Base-by-base conservation (phyloP, 2,113 vertebrate genomes). In the Conger conger region DNA sequence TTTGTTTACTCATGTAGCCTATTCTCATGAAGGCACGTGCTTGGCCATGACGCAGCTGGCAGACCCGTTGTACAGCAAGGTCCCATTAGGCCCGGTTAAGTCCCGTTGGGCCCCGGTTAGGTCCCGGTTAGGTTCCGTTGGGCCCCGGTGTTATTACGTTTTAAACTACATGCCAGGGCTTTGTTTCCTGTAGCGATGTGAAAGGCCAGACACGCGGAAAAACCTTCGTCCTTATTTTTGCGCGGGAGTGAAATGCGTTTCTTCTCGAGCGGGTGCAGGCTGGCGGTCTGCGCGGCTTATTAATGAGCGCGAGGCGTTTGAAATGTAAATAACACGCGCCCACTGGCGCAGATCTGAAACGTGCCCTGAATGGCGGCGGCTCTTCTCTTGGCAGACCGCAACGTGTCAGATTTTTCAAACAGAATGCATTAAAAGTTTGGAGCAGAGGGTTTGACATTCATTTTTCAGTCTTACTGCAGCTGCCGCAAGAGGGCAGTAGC, bases 291-390 rank as follows among this genome's bases (percentile, higher is more conserved):
- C 57, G 81, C 76, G 84, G 86, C 89, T 92, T 92, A 92, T 92
- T 90, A 91, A 91, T 89, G 87, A 94, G 83, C 80, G 86, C 79
- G 42, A 60, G 85, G 83, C 84, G 90, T 93, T 92, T 93, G 90
- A 93, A 91, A 92, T 93, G 92, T 87, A 92, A 93, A 93, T 92
- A 82, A 5, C 4, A 37, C 15, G n/a, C 35, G 11, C 88, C 82
- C 83, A 79, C 89, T 88, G 86, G 79, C 80, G 86, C 83, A 84
- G 83, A 89, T 79, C 50, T 54, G 30, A 77, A 88, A 82, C 38
- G 36, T 54, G 42, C 30, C 78, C 78, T 37, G 82, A 83, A 86
- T 86, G 68, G 54, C 86, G 84, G 83, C 80, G 45, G 84, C 80
- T 87, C 42, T 37, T 40, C n/a, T 76, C 82, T 20, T n/a, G 27